Conservation (phyloP, 2,113 vertebrate species). For the Salvelinus fontinalis region DNA sequence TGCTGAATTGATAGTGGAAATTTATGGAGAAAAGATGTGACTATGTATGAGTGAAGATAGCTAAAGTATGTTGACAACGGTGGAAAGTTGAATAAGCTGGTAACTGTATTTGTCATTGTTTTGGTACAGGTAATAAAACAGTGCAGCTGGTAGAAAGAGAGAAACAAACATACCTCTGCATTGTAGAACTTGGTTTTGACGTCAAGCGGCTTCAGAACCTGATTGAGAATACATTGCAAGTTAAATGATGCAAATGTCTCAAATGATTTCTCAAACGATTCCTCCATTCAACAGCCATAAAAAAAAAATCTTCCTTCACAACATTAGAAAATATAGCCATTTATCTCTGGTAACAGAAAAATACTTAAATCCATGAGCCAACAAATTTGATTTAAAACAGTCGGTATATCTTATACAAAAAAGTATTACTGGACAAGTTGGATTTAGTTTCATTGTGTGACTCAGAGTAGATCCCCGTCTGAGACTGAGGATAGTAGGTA, state of each 20-base stretch:
- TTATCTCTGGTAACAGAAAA: not conserved
- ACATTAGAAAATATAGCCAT: not conserved
- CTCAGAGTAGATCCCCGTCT: not conserved
- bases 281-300: conserved; percentile 32
- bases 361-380: not conserved
- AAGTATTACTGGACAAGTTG: too few relatives aligned
- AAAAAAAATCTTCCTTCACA: not conserved
- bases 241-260: conserved; percentile 63
- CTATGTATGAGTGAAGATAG: too few relatives aligned
- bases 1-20: conserved; percentile 15
- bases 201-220: conserved; percentile 97
- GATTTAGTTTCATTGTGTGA: not conserved
- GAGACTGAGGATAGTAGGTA: conserved; percentile 7
- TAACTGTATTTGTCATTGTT: not conserved
- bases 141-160: not conserved
- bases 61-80: not conserved
- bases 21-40: not conserved
- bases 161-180: conserved; percentile 83
- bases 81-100: not conserved
- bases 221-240: conserved; percentile 78
- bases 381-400: not conserved
- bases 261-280: conserved; percentile 52
- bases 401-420: not conserved
- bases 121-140: not conserved
- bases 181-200: conserved; percentile 99